These are phyloP conservation scores for Aphis gossypii DNA, from an alignment of 1,140 invertebrate genomes.

Conservation along the genomic window DNA sequence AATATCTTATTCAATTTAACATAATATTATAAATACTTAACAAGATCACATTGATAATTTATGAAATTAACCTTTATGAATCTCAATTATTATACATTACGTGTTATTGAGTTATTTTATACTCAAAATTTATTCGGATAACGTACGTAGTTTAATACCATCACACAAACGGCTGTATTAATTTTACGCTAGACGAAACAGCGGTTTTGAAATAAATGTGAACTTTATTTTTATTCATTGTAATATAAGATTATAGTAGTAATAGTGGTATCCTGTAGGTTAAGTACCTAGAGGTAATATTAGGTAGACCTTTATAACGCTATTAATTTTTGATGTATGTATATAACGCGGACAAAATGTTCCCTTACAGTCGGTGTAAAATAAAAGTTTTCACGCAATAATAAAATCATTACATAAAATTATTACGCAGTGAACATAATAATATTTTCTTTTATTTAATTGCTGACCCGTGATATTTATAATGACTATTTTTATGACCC, in stretches of 20 bases:
- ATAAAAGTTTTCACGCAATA: neutral
- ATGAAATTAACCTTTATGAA: too few relatives aligned
- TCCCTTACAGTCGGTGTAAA: neutral
- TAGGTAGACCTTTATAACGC: neutral
- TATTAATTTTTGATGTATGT: neutral
- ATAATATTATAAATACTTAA: too few relatives aligned
- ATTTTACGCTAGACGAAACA: too few relatives aligned
- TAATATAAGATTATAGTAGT: neutral
- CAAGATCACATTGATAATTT: too few relatives aligned
- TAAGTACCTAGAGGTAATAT: neutral
- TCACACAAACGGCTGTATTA: too few relatives aligned
- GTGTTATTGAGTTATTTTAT: too few relatives aligned
- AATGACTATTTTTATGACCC: constrained; percentile 8
- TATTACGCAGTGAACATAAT: neutral
- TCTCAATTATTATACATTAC: too few relatives aligned
- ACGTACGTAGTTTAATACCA: too few relatives aligned
- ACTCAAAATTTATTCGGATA: too few relatives aligned
- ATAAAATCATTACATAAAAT: constrained; percentile 21
- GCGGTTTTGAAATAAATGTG: too few relatives aligned
- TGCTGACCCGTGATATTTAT: constrained; percentile 15
- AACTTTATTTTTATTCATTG: neutral
- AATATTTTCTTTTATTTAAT: constrained; percentile 19
- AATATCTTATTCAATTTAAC: too few relatives aligned
- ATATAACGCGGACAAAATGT: too few relatives aligned
- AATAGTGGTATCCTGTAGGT: neutral